Evolutionary conservation across 2,797 vertebrate genomes (phyloP).

Genomic region (Chaetophractus vellerosus): DNA sequence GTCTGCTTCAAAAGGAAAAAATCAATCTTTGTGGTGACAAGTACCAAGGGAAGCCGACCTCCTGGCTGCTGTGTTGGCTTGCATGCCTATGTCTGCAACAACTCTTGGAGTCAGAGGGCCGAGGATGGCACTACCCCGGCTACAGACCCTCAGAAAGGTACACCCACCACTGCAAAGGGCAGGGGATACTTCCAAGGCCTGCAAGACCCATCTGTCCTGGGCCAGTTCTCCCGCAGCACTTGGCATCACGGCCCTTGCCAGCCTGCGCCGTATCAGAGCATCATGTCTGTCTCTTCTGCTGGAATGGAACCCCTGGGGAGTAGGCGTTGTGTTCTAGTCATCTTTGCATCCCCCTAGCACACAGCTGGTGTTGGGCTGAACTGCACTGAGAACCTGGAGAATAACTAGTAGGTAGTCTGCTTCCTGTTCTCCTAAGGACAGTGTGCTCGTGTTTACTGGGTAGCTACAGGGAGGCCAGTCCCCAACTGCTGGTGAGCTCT

Average conservation of each 20-base stretch:
- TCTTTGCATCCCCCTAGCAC: neutral
- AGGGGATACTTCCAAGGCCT: no score
- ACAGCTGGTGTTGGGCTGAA: neutral
- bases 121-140: neutral
- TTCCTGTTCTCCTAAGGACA: neutral
- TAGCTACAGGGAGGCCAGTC: neutral
- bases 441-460: neutral
- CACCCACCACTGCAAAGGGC: neutral
- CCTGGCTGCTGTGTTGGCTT: fast-evolving
- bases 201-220: neutral
- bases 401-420: neutral
- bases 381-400: neutral
- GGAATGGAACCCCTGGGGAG: neutral
- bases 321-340: neutral
- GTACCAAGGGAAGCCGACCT: neutral
- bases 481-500: neutral
- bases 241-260: fast-evolving
- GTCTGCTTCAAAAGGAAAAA: neutral
- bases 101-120: neutral
- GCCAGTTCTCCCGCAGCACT: fast-evolving
- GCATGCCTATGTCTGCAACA: neutral
- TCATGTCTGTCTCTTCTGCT: fast-evolving
- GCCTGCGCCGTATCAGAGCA: neutral
- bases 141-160: fast-evolving
- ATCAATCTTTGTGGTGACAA: fast-evolving